Percentiles rank a stretch among this genome's conserved stretches.
These are phyloP conservation scores for Yponomeuta evonymella DNA, from an alignment of 2,888 invertebrate genomes.

Conservation along the genomic window DNA sequence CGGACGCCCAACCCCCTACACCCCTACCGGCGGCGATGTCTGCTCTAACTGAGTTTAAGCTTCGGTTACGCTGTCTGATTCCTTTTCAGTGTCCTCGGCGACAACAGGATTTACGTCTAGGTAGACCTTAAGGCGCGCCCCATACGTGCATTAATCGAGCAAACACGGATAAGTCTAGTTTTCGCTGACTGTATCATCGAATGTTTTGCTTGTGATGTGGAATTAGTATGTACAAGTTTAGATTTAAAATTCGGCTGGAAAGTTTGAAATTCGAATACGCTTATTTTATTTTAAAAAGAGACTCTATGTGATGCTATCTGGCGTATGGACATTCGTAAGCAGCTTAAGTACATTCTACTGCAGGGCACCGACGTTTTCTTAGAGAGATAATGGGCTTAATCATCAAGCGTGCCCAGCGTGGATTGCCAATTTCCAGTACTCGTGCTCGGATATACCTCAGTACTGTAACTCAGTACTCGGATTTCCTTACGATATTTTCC, in stretches of 20 bases:
- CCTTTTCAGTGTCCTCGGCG: neutral
- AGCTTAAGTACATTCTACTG: no score
- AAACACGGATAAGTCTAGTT: neutral
- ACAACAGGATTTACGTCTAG: neutral
- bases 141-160: neutral
- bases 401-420: no score
- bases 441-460: no score
- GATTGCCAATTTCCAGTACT: no score
- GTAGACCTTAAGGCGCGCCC: neutral
- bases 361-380: no score
- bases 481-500: no score
- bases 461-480: no score
- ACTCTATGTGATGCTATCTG: neutral
- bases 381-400: no score
- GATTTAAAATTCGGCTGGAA: neutral
- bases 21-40: conserved; percentile 8
- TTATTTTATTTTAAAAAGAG: neutral
- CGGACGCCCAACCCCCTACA: conserved; percentile 5
- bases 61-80: conserved; percentile 15
- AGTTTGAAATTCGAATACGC: neutral
- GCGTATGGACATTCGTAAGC: no score
- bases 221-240: neutral
- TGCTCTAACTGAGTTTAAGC: conserved; percentile 12
- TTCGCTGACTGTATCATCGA: neutral
- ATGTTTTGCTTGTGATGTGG: neutral